phyloP scores from a whole-genome alignment of 2,113 vertebrate genomes.

The Gracilinanus agilis region DNA sequence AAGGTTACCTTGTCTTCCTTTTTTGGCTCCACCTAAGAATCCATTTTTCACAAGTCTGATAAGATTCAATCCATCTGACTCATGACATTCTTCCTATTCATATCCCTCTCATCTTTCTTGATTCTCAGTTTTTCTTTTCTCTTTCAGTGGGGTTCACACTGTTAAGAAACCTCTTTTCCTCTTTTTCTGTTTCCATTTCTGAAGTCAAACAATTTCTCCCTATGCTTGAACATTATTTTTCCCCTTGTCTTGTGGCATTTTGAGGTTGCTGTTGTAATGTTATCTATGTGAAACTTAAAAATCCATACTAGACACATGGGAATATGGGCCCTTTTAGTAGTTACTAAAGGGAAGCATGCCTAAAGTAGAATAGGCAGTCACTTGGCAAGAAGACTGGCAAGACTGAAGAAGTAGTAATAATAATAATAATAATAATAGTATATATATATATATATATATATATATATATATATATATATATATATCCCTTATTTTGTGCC shows the following conservation, averaged over 20 bases:
- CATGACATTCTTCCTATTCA: not conserved
- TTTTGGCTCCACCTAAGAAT: not conserved
- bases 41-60: not conserved
- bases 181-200: not conserved
- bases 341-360: not conserved
- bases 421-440: no score
- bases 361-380: not conserved
- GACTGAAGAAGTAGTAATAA: not conserved
- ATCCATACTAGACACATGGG: not conserved
- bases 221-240: not conserved
- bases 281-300: constrained; percentile 4
- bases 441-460: no score
- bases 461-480: no score
- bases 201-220: constrained; percentile 24
- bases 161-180: not conserved
- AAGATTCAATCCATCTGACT: not conserved
- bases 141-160: not conserved
- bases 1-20: not conserved
- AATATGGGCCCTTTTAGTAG: not conserved
- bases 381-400: no score
- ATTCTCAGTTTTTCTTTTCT: not conserved
- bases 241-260: not conserved
- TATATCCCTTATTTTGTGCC: no score
- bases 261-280: not conserved
- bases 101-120: not conserved